Conservation (phyloP, 2,113 vertebrate genomes). For the Syrmaticus mikado region DNA sequence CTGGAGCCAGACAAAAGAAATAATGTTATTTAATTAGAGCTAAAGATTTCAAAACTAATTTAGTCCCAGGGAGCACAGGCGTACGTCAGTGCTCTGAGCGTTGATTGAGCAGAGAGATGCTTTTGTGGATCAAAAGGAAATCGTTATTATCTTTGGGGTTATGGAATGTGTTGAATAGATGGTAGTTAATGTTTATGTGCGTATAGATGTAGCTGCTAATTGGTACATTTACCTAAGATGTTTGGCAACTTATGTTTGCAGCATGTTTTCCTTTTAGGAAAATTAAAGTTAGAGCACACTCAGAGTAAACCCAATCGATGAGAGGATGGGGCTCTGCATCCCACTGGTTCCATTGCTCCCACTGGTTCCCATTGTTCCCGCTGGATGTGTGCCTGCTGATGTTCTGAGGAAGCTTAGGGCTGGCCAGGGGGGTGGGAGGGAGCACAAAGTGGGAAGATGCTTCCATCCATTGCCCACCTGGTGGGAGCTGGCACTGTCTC, state of each 20-base stretch:
- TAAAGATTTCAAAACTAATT: constrained; percentile 64
- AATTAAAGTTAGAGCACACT: neutral
- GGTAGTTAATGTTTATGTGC: constrained; percentile 52
- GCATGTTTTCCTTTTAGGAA: constrained; percentile 30
- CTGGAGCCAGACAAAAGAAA: constrained; percentile 53
- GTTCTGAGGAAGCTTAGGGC: neutral
- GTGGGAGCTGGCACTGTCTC: neutral
- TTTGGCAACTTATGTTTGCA: constrained; percentile 14
- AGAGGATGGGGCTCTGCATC: neutral
- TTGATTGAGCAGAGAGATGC: constrained; percentile 49
- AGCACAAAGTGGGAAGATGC: neutral
- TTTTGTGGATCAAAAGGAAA: constrained; percentile 73
- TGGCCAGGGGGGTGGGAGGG: fast-evolving
- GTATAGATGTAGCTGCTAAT: constrained; percentile 60
- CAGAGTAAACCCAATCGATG: neutral
- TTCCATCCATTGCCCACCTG: fast-evolving
- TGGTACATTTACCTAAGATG: constrained; percentile 61
- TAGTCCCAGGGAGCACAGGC: constrained; percentile 26
- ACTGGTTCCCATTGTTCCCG: neutral
- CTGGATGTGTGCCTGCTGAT: neutral
- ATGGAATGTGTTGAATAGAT: constrained; percentile 54
- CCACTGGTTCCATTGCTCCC: fast-evolving
- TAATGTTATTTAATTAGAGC: constrained; percentile 70
- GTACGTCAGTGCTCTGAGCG: constrained; percentile 7
- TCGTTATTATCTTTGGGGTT: constrained; percentile 64